phyloP scores from a whole-genome alignment of 2,113 vertebrate genomes.

The Mobula hypostoma region DNA sequence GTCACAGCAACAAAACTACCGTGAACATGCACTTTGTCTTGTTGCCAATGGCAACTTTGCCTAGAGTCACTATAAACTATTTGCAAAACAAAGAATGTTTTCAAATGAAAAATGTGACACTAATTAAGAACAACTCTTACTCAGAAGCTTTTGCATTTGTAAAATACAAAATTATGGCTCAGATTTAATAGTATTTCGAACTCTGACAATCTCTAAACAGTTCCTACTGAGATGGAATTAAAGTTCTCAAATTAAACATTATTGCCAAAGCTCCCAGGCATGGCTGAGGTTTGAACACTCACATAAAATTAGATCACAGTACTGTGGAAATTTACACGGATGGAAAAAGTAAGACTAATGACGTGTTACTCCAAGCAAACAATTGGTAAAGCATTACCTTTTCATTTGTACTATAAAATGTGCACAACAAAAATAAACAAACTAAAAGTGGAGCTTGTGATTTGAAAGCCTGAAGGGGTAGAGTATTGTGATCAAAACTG shows the following conservation, averaged over 20 bases:
- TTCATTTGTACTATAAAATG: background rate
- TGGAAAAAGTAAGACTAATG: background rate
- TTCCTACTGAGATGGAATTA: background rate
- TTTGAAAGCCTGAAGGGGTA: background rate
- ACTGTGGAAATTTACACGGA: background rate
- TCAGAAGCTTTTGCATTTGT: background rate
- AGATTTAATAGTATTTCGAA: background rate
- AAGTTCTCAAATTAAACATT: background rate
- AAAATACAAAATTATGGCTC: background rate
- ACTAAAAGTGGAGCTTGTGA: background rate
- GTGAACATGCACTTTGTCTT: slow-evolving; percentile 24
- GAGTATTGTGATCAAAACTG: background rate
- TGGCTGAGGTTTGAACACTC: background rate
- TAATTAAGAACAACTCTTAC: background rate
- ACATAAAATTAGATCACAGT: background rate
- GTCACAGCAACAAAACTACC: background rate
- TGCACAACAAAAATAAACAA: background rate
- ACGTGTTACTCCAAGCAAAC: background rate
- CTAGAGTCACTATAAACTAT: background rate
- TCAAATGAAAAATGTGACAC: background rate
- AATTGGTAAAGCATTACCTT: background rate
- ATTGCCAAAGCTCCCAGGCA: background rate
- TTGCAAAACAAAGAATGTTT: background rate
- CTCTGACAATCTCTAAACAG: background rate
- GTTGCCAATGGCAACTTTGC: slow-evolving; percentile 1